Base-by-base conservation (phyloP, 2,797 vertebrate species). In the Melanotaenia boesemani region DNA sequence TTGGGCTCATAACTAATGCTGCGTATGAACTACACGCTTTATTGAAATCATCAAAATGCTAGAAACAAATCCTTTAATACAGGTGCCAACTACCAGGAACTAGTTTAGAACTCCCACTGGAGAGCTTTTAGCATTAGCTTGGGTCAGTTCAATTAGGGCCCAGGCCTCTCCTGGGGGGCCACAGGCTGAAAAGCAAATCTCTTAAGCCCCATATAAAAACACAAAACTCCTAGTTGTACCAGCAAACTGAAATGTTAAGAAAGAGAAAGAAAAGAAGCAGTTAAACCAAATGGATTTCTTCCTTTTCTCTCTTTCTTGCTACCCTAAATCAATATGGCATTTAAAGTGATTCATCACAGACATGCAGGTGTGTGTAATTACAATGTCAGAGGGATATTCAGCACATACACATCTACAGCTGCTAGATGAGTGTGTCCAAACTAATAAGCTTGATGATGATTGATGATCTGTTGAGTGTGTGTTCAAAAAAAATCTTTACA, bases 91-190 rank as follows among this genome's bases (percentile, higher is more conserved):
- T 3, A 48, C 6, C 63, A 71, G 60, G 55, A 77, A 76, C 56
- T 5, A 37, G 69, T 48, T 71, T 10, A 46, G 46, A 75, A 64
- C 34, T 80, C 72, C 59, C 77, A 52, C 62, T 9, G 30, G 62
- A 67, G 67, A 74, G 76, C 63, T 79, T 78, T 82, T 60, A 65
- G 74, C 57, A 55, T 82, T 68, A 84, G 70, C 67, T 55, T 4
- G 13, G 76, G 26, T 80, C 64, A 41, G 55, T 67, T 72, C 63
- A 86, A 76, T 87, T 81, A 1, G 58, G 74, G 77, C 63, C 72
- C 20, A 22, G 1, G 30, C 58, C 67, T 50, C 55, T 78, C 69
- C 79, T 78, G 44, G 8, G 59, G 44, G 80, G 37, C 55, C 18
- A 24, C 52, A 11, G 63, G 22, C 55, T 61, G 48, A 37, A 37